Conservation (phyloP, 2,888 invertebrate genomes). For the Papilio protenor region DNA sequence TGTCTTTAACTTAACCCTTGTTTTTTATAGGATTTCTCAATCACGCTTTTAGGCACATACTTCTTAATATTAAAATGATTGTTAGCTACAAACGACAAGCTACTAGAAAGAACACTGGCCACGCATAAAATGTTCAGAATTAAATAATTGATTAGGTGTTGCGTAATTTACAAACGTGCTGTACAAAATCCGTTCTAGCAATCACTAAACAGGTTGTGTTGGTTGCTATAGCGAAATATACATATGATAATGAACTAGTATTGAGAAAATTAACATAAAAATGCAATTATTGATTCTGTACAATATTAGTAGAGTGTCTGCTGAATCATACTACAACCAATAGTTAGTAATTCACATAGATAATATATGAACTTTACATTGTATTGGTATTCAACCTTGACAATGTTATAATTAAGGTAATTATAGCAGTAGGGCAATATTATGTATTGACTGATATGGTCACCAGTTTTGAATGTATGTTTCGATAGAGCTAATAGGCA, state of each 20-base stretch:
- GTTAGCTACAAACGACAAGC: background rate
- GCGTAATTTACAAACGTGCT: constrained; percentile 11
- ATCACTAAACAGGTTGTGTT: constrained; percentile 5
- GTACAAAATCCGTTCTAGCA: constrained; percentile 14
- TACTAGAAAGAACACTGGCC: background rate
- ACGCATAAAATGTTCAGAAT: constrained; percentile 1
- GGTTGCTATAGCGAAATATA: constrained; percentile 19
- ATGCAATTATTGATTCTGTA: background rate
- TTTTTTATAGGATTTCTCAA: background rate
- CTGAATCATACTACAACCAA: background rate
- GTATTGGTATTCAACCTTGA: background rate
- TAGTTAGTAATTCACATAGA: background rate
- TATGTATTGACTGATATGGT: background rate
- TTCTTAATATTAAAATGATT: background rate
- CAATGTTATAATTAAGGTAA: background rate
- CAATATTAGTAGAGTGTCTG: background rate
- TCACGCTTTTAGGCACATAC: background rate
- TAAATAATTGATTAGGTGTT: constrained; percentile 25
- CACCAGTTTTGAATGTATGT: background rate
- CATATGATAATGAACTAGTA: constrained; percentile 7
- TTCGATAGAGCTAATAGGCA: background rate
- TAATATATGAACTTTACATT: background rate
- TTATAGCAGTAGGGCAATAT: background rate
- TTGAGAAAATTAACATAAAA: background rate
- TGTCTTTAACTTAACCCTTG: background rate